Conservation (phyloP, 2,888 invertebrate genomes). For the Pandemis heparana region DNA sequence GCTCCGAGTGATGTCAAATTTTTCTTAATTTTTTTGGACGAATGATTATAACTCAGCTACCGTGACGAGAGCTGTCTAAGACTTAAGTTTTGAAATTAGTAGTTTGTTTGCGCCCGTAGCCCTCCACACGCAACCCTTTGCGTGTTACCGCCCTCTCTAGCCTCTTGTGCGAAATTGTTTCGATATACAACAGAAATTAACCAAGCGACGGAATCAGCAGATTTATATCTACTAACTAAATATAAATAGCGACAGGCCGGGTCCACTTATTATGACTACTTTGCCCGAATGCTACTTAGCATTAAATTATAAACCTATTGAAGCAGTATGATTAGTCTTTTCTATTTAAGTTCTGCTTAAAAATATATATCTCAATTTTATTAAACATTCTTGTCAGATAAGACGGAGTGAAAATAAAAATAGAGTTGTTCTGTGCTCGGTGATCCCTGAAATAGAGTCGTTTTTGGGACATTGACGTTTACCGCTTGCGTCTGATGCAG, state of each 20-base stretch:
- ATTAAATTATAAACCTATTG: neutral
- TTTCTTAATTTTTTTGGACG: neutral
- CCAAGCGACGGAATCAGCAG: neutral
- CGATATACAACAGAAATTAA: neutral
- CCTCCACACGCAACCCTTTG: constrained; percentile 4
- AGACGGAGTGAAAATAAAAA: constrained; percentile 22
- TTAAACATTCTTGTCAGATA: constrained; percentile 21
- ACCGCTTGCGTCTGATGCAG: constrained; percentile 48
- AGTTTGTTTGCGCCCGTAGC: neutral
- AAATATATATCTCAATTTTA: neutral
- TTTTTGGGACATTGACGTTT: constrained; percentile 54
- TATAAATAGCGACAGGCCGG: neutral
- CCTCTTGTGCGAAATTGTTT: neutral
- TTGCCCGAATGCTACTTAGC: neutral
- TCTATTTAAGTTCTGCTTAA: neutral
- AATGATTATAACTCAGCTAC: neutral
- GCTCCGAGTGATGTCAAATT: neutral
- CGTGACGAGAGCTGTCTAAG: constrained; percentile 1
- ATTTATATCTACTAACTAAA: neutral
- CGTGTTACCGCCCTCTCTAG: neutral
- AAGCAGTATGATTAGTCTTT: constrained; percentile 1
- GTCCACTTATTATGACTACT: neutral
- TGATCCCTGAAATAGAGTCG: constrained; percentile 47
- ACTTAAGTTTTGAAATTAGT: neutral
- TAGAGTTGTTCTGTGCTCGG: constrained; percentile 22